Evolutionary conservation across 2,888 invertebrate species (phyloP), one percentile per base, ranked within the genome.

Genomic region (Drosophila subquinaria): DNA sequence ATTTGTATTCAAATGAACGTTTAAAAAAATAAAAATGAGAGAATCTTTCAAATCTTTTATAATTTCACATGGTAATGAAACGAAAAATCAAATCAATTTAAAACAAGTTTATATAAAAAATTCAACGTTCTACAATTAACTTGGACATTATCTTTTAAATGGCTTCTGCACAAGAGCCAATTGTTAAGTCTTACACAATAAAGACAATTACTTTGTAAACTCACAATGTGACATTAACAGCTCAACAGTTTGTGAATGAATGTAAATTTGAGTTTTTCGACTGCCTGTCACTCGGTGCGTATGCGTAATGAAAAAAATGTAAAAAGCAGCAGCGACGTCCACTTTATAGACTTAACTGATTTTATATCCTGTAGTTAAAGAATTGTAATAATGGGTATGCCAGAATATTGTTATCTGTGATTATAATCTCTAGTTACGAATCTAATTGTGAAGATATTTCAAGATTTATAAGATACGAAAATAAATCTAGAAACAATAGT

Each of bases 241-340:
- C 85, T 65, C 48, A 69, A 60, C 62, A 69, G 40, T 45, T 43
- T 43, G 30, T 15, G 42, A 61, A 67, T 59, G 64, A 61, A 50
- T 52, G 61, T 40, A 47, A 8, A 20, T 23, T 20, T 20, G 42
- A 65, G 53, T 63, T 72, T 67, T 59, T 59, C 59, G 63, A 65
- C 63, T 61, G 61, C 68, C 60, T 62, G 83, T 77, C 88, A 69
- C 66, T 70, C 88, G 43, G 66, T 67, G 70, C 71, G 74, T 82
- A 74, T 72, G 65, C 53, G 77, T 67, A 71, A 69, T 66, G 51
- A 42, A 27, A 38, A 59, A 30, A 23, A 9, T 59, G 33, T 51
- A 52, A 65, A 51, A 52, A 52, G 50, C 61, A 63, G 10, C 50
- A 52, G 27, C 11, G 43, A 17, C 20, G 15, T 47, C 30, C 59